These are phyloP conservation scores for Philhelius pedissequus DNA, from an alignment of 2,888 invertebrate genomes.

Conservation along the genomic window DNA sequence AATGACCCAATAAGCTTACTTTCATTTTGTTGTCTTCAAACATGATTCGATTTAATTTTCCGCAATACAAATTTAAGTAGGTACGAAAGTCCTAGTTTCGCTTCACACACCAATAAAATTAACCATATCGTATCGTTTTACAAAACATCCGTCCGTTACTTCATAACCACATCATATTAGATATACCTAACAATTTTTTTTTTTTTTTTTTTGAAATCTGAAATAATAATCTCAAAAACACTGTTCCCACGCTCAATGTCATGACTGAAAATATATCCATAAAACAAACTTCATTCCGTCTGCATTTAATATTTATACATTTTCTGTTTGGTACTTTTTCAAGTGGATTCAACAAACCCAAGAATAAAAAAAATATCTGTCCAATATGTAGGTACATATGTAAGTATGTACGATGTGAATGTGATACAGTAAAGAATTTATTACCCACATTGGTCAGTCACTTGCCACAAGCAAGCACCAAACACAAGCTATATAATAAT, in stretches of 20 bases:
- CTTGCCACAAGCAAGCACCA: conserved; percentile 58
- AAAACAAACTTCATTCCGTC: conserved; percentile 34
- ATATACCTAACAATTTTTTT: background rate
- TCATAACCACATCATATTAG: background rate
- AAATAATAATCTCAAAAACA: conserved; percentile 24
- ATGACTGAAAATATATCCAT: conserved; percentile 12
- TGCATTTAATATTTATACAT: conserved; percentile 7
- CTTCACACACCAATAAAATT: background rate
- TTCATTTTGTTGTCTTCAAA: too few species aligned
- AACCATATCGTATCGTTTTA: conserved; percentile 14
- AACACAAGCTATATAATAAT: conserved; percentile 24
- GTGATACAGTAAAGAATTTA: conserved; percentile 49
- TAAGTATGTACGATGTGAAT: background rate
- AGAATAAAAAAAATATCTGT: background rate
- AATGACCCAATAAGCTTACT: too few species aligned
- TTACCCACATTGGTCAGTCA: conserved; percentile 62
- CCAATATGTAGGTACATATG: background rate
- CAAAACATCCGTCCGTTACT: conserved; percentile 12
- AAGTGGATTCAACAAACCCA: conserved; percentile 24
- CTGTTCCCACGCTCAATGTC: conserved; percentile 64
- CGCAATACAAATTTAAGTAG: too few species aligned
- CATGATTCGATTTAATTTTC: too few species aligned
- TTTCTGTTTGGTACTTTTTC: conserved; percentile 37
- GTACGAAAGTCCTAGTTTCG: too few species aligned
- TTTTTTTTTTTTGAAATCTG: background rate